Evolutionary conservation across 1,140 invertebrate genomes (phyloP).

Genomic region (Bilobella aurantiaca): DNA sequence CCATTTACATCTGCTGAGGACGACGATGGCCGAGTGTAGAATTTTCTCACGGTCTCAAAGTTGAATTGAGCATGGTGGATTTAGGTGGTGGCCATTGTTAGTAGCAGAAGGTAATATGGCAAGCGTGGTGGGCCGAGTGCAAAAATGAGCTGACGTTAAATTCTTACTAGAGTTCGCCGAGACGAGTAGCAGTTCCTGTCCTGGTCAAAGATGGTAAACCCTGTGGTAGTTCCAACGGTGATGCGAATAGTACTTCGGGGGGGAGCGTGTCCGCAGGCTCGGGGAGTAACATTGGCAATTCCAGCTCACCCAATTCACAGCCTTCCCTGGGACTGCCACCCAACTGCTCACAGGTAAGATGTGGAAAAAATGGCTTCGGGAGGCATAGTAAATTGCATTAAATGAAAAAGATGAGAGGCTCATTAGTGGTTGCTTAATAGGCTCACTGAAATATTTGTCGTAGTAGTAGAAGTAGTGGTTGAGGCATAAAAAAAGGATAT

Average conservation of each 20-base stretch:
- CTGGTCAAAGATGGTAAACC: conserved; percentile 94
- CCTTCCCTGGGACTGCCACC: conserved; percentile 29
- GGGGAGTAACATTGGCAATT: conserved; percentile 46
- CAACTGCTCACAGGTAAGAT: conserved; percentile 32
- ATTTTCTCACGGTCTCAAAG: conserved; percentile 1
- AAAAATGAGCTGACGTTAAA: no score
- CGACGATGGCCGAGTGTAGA: no score
- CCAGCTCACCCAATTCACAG: conserved; percentile 32
- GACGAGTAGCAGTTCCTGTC: conserved; percentile 85
- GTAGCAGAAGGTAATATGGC: no score
- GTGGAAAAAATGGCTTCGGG: not conserved
- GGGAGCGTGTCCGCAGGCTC: conserved; percentile 42
- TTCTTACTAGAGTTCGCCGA: conserved; percentile 63
- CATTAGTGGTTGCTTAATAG: no score
- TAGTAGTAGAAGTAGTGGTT: no score
- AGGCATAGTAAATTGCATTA: no score
- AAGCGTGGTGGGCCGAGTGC: no score
- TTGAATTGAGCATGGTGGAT: not conserved
- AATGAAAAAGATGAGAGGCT: no score
- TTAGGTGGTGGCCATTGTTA: not conserved
- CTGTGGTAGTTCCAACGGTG: conserved; percentile 53
- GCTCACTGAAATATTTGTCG: no score
- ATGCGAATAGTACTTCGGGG: conserved; percentile 43
- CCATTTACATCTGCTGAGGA: no score
- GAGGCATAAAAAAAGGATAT: no score